These are phyloP conservation scores for Syngnathus typhle DNA, from an alignment of 2,113 vertebrate species.

Conservation along the genomic window DNA sequence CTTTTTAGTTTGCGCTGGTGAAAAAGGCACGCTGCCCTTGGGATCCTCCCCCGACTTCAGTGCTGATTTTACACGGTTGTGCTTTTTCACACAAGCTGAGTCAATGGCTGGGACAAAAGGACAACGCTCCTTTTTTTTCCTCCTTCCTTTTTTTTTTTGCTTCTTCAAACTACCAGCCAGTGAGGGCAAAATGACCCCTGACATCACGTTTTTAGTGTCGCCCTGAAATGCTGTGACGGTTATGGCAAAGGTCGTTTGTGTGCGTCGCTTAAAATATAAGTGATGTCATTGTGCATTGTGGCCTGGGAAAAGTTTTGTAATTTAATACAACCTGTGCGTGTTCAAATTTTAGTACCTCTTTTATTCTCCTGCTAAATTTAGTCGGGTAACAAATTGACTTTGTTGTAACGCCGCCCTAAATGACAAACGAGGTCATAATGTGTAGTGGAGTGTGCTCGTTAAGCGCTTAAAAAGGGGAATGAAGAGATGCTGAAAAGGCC, in stretches of 20 bases:
- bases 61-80: conserved; percentile 75
- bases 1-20: conserved; percentile 56
- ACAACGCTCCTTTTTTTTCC: conserved; percentile 49
- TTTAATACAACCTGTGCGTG: background rate
- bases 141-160: conserved; percentile 24
- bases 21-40: conserved; percentile 57
- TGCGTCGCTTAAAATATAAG: conserved; percentile 48
- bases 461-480: conserved; percentile 52
- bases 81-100: conserved; percentile 71
- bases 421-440: conserved; percentile 52
- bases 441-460: conserved; percentile 56
- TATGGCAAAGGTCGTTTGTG: conserved; percentile 58
- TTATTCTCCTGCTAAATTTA: conserved; percentile 17
- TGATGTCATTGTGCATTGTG: conserved; percentile 54
- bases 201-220: conserved; percentile 56
- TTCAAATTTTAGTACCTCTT: conserved; percentile 1
- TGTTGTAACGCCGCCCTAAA: conserved; percentile 32
- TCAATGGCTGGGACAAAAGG: conserved; percentile 66
- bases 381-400: conserved; percentile 50
- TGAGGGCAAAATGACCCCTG: conserved; percentile 65
- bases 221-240: conserved; percentile 50
- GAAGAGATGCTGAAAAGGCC: conserved; percentile 47
- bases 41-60: conserved; percentile 68
- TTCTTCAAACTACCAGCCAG: conserved; percentile 62
- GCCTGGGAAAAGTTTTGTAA: conserved; percentile 41